Percentiles rank a stretch among this genome's conserved stretches.
These are phyloP conservation scores for Adela reaumurella DNA, from an alignment of 2,888 invertebrate species.

Conservation along the genomic window DNA sequence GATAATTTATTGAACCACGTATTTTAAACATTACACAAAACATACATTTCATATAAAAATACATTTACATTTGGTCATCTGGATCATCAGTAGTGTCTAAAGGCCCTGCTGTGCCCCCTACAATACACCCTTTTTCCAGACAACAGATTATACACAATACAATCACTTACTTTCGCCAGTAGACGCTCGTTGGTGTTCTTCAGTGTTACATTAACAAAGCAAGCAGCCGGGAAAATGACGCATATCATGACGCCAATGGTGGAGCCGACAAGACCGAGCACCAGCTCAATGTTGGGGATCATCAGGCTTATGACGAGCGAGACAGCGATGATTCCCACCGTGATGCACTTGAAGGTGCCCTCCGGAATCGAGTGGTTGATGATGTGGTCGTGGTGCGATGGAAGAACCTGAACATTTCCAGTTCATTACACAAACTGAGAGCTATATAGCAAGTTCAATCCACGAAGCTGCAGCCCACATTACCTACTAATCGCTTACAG, in stretches of 20 bases:
- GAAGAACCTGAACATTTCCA: slow-evolving; percentile 65
- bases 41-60: too few relatives aligned
- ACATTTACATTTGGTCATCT: too few relatives aligned
- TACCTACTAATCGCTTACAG: too few relatives aligned
- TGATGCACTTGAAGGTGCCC: slow-evolving; percentile 76
- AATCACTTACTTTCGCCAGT: slow-evolving; percentile 78
- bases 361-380: slow-evolving; percentile 76
- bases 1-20: too few relatives aligned
- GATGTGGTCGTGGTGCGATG: slow-evolving; percentile 60
- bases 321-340: slow-evolving; percentile 70
- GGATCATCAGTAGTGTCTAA: too few relatives aligned
- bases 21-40: too few relatives aligned
- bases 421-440: too few relatives aligned
- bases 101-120: too few relatives aligned
- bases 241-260: slow-evolving; percentile 94
- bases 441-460: too few relatives aligned
- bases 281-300: slow-evolving; percentile 91
- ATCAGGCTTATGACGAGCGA: slow-evolving; percentile 79
- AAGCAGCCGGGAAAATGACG: slow-evolving; percentile 87
- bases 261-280: slow-evolving; percentile 90
- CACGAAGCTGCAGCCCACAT: too few relatives aligned
- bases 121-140: too few relatives aligned
- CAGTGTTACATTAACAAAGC: slow-evolving; percentile 79
- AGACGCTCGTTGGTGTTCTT: slow-evolving; percentile 81
- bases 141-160: too few relatives aligned